These are phyloP conservation scores for Spodoptera litura DNA, from an alignment of 1,140 invertebrate genomes.

Conservation along the genomic window DNA sequence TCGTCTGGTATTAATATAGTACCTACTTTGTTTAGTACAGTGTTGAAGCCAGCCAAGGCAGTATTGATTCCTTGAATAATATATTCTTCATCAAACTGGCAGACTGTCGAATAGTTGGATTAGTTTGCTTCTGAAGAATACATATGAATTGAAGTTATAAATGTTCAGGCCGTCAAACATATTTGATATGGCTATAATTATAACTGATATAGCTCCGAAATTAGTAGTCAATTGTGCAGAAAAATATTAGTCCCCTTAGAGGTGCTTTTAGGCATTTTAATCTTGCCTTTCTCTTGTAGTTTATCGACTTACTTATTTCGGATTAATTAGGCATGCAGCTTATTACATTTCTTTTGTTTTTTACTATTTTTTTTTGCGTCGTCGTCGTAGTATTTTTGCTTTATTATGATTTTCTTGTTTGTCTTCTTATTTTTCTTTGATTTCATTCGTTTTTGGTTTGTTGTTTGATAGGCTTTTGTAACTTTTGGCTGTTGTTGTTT, in stretches of 20 bases:
- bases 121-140: background rate
- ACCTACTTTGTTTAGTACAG: background rate
- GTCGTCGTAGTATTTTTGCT: constrained; percentile 24
- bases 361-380: constrained; percentile 5
- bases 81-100: background rate
- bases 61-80: constrained; percentile 21
- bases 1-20: no score
- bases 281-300: constrained; percentile 6
- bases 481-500: constrained; percentile 16
- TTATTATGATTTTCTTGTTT: constrained; percentile 23
- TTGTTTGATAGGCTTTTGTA: background rate
- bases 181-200: no score
- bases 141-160: no score
- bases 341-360: constrained; percentile 19
- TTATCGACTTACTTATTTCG: background rate
- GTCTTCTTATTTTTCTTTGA: background rate
- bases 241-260: no score
- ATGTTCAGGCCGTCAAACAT: no score
- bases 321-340: constrained; percentile 11
- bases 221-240: no score
- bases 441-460: background rate
- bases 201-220: no score
- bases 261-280: background rate
- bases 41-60: background rate
- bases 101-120: background rate